Conservation (phyloP, 2,113 vertebrate species). For the Perognathus longimembris region DNA sequence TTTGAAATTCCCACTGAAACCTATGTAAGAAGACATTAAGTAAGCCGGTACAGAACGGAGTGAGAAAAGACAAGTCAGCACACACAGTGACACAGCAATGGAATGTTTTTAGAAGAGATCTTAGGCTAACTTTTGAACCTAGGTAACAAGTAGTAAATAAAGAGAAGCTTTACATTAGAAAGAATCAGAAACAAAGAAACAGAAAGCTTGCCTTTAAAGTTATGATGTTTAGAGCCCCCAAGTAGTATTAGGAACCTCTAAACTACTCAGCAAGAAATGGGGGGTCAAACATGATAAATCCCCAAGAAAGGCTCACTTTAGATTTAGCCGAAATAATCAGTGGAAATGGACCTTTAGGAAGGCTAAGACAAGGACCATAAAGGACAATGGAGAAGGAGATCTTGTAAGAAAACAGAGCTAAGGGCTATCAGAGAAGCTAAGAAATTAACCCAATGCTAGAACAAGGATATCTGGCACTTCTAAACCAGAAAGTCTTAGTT, state of each 20-base stretch:
- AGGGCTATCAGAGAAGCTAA: constrained; percentile 11
- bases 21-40: constrained; percentile 26
- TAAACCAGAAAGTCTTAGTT: not conserved
- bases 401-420: not conserved
- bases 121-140: constrained; percentile 8
- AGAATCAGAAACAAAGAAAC: constrained; percentile 42
- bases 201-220: constrained; percentile 48
- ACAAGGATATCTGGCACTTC: constrained; percentile 43
- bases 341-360: constrained; percentile 44
- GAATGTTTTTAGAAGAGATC: constrained; percentile 25
- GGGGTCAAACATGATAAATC: not conserved
- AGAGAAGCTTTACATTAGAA: constrained; percentile 51
- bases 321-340: constrained; percentile 29
- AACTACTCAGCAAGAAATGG: constrained; percentile 32
- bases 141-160: constrained; percentile 36
- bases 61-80: constrained; percentile 47
- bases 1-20: constrained; percentile 28
- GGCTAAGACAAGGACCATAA: not conserved
- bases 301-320: not conserved
- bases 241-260: not conserved
- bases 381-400: not conserved
- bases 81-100: constrained; percentile 24
- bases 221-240: constrained; percentile 1
- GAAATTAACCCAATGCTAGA: constrained; percentile 9
- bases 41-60: constrained; percentile 33